Evolutionary conservation across 2,113 vertebrate species (phyloP).

Genomic region (Dendropsophus ebraccatus): DNA sequence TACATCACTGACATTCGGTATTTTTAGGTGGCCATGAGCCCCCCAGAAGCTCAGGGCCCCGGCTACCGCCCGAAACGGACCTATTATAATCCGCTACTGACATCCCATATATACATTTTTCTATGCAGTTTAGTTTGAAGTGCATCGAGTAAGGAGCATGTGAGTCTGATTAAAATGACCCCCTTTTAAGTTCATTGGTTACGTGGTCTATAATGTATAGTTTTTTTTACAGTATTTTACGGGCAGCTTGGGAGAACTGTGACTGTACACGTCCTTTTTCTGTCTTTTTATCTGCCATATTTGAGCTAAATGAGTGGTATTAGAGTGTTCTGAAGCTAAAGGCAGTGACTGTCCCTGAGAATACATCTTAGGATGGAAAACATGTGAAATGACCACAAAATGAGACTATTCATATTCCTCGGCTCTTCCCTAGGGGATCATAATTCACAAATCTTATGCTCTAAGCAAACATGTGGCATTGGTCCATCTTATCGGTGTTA

Average conservation of each 20-base stretch:
- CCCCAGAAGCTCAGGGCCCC: too few relatives aligned
- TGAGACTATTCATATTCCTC: constrained; percentile 15
- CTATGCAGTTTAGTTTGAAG: too few relatives aligned
- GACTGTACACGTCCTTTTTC: neutral
- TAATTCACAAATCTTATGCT: neutral
- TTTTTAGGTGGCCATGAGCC: too few relatives aligned
- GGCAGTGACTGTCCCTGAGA: neutral
- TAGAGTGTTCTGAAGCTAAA: neutral
- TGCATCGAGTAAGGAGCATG: too few relatives aligned
- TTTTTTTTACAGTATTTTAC: neutral
- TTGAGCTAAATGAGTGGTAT: neutral
- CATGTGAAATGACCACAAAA: too few relatives aligned
- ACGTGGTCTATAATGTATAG: too few relatives aligned
- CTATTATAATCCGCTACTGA: too few relatives aligned
- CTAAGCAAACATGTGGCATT: constrained; percentile 21
- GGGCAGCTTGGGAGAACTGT: neutral
- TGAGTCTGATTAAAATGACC: too few relatives aligned
- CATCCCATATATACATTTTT: too few relatives aligned
- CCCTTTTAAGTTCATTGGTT: too few relatives aligned
- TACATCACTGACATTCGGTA: too few relatives aligned
- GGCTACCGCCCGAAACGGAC: too few relatives aligned
- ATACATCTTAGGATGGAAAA: neutral
- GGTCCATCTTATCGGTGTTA: constrained; percentile 6
- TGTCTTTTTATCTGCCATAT: neutral
- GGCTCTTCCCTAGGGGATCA: neutral